These are phyloP conservation scores for Vicugna pacos DNA, from an alignment of 2,113 vertebrate genomes.

Conservation along the genomic window DNA sequence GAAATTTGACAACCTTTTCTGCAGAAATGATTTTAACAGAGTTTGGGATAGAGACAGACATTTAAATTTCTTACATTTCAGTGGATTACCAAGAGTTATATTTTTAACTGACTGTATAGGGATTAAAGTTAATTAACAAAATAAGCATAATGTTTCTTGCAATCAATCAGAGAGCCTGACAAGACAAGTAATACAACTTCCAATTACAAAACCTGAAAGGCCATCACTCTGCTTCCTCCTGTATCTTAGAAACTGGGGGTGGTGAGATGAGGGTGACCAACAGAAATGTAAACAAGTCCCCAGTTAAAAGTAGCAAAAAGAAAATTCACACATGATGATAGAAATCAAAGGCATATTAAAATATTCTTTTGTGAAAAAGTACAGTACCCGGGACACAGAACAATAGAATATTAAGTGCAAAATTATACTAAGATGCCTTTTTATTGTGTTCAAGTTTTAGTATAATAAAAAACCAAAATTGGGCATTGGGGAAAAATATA, in stretches of 20 bases:
- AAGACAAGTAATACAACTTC: background rate
- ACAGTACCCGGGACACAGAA: background rate
- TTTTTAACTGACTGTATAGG: background rate
- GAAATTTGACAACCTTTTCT: slow-evolving; percentile 56
- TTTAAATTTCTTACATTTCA: background rate
- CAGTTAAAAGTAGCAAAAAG: background rate
- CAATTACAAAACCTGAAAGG: background rate
- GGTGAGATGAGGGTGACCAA: fast-evolving
- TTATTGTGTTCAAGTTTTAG: background rate
- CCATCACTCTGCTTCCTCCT: background rate
- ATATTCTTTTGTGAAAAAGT: background rate
- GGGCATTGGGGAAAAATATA: background rate
- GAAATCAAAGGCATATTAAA: background rate
- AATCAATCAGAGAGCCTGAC: background rate
- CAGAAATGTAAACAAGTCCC: background rate
- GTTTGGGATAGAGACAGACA: background rate
- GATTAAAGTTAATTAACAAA: slow-evolving; percentile 48
- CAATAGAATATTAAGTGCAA: background rate
- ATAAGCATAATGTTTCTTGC: background rate
- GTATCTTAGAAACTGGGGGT: background rate
- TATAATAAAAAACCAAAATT: background rate
- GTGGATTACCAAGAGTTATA: background rate
- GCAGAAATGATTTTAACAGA: slow-evolving; percentile 43
- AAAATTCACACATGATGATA: background rate
- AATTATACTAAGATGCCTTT: background rate